Percentiles rank a stretch among this genome's conserved stretches.
These are phyloP conservation scores for Scrobipalpa atriplicella DNA, from an alignment of 2,888 invertebrate species.

Conservation along the genomic window DNA sequence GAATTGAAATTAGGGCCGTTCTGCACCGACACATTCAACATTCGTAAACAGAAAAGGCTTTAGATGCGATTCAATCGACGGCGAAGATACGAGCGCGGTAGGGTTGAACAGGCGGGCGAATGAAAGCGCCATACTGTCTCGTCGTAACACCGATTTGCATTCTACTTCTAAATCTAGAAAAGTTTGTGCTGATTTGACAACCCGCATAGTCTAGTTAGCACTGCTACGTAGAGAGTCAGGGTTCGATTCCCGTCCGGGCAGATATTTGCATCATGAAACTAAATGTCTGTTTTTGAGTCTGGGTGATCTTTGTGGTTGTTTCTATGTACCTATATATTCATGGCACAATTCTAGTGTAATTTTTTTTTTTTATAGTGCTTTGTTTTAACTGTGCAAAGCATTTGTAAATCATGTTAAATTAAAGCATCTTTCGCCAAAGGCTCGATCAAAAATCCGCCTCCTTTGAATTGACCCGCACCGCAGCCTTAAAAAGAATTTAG, in stretches of 20 bases:
- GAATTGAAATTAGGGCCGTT: conserved; percentile 72
- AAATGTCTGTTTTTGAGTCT: no score
- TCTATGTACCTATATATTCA: no score
- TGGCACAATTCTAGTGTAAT: no score
- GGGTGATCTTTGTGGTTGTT: no score
- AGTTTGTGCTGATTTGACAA: no score
- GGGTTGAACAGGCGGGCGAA: background rate
- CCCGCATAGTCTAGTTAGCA: no score
- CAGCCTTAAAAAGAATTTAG: conserved; percentile 53
- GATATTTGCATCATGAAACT: no score
- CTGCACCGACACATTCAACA: conserved; percentile 38
- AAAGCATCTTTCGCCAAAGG: background rate
- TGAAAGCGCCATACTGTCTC: background rate
- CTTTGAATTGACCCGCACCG: conserved; percentile 20
- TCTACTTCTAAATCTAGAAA: no score
- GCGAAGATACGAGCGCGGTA: conserved; percentile 41
- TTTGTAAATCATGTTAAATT: background rate
- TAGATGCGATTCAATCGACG: conserved; percentile 60
- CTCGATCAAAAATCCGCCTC: background rate
- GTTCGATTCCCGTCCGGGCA: no score
- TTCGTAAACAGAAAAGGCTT: conserved; percentile 64
- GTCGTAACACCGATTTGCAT: background rate
- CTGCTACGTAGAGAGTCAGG: no score
- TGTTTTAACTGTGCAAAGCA: background rate
- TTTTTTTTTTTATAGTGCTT: no score